A percentile compares a stretch with the other conserved stretches of the same genome.
Conservation (phyloP, 2,888 invertebrate genomes). For the Liopterus haemorrhoidalis region DNA sequence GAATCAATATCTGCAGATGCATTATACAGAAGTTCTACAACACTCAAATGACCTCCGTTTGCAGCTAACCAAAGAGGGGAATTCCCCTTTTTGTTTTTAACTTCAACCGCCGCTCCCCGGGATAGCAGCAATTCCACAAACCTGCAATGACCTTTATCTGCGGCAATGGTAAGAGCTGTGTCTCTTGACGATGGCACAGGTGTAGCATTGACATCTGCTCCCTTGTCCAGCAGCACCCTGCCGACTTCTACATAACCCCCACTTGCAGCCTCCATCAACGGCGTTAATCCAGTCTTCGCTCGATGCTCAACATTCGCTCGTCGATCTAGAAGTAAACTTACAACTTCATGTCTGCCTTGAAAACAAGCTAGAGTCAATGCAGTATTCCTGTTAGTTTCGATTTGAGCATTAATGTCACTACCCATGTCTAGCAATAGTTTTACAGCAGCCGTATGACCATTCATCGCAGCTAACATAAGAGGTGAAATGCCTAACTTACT, state of each 20-base stretch:
- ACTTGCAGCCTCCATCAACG: constrained; percentile 98
- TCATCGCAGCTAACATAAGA: constrained; percentile 98
- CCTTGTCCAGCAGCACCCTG: constrained; percentile 87
- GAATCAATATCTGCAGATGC: constrained; percentile 94
- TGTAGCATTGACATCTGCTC: constrained; percentile 97
- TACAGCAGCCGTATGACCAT: constrained; percentile 93
- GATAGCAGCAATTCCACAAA: constrained; percentile 78
- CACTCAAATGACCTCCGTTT: constrained; percentile 94
- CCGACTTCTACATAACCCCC: constrained; percentile 99
- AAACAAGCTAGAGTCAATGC: constrained; percentile 98
- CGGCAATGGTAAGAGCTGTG: constrained; percentile 97
- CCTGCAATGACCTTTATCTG: constrained; percentile 98
- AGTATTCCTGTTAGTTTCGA: constrained; percentile 98
- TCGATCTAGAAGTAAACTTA: constrained; percentile 88
- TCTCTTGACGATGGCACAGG: constrained; percentile 97
- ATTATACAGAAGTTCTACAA: constrained; percentile 88
- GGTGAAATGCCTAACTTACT: constrained; percentile 98
- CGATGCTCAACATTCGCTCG: constrained; percentile 99
- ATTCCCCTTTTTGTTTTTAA: constrained; percentile 98
- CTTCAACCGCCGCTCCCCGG: constrained; percentile 86
- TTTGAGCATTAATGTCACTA: constrained; percentile 98
- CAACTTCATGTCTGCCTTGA: constrained; percentile 98
- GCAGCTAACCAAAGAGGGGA: constrained; percentile 97
- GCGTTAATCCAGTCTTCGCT: constrained; percentile 96
- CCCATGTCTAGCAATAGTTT: constrained; percentile 93